Evolutionary conservation across 2,797 vertebrate genomes (phyloP), one percentile per base, ranked within the genome.

Genomic region (Sebastes alutus): DNA sequence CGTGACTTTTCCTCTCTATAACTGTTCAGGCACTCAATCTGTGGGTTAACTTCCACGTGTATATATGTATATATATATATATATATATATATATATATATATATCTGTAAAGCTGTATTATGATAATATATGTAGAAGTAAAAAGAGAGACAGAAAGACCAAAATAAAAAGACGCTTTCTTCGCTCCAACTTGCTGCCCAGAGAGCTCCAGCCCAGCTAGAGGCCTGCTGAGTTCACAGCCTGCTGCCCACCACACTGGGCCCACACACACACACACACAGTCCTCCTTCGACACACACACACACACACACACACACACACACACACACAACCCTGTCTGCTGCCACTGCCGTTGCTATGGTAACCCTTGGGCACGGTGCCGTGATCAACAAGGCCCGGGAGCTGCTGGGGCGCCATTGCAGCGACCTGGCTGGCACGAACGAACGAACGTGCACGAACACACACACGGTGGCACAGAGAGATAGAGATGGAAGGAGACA

Each of bases 301-400:
- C 76, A 72, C 75, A 86, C 77, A 80, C 78, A 78, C 83, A 80
- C 75, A 84, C 84, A 80, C 78, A 77, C 83, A 81, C 52, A 46
- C 14, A 87, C 78, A 60, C 89, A 88, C 85, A 90, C 83, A 84
- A 77, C 76, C 85, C 85, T 83, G 84, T 93, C 91, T 93, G 89
- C 93, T 92, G 91, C 90, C 91, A 92, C 92, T 91, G 93, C 85
- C 83, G 92, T 95, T 93, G 87, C 94, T 72, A 93, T 94, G 91
- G 94, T 78, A 95, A 95, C 92, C 89, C 89, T 86, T 87, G 88
- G 92, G 93, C 92, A 94, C 85, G 78, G 92, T 91, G 87, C 93
- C 84, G 89, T 89, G 90, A 93, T 93, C 92, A 93, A 92, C 93
- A 93, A 93, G 93, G 87, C 94, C 92, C 56, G 54, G 62, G 83